A percentile compares a stretch with the other conserved stretches of the same genome.
Conservation (phyloP, 2,797 vertebrate genomes). For the Anguilla marmorata region DNA sequence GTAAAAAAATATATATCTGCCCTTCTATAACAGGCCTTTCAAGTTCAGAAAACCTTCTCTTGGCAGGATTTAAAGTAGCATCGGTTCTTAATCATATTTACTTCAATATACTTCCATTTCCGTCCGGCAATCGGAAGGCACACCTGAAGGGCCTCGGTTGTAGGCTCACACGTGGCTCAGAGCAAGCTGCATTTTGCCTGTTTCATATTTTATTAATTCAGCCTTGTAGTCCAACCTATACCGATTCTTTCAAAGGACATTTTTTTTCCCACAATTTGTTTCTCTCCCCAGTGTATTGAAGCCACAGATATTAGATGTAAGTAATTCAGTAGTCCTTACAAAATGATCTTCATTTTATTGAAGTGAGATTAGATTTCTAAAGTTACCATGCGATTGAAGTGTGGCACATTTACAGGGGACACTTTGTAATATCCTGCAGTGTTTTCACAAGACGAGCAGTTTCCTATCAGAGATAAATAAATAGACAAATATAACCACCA, state of each 20-base stretch:
- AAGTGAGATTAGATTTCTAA: constrained; percentile 11
- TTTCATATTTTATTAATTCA: constrained; percentile 15
- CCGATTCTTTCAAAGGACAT: neutral
- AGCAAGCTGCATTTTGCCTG: neutral
- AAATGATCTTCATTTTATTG: constrained; percentile 1
- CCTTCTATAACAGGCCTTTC: neutral
- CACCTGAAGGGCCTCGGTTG: neutral
- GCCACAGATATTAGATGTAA: neutral
- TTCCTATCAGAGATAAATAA: neutral
- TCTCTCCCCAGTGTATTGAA: neutral
- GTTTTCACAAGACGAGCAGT: neutral
- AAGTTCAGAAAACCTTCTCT: neutral
- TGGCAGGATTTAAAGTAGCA: neutral
- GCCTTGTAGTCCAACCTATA: neutral
- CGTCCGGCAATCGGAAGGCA: neutral
- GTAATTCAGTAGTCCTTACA: neutral
- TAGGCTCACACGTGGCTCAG: neutral
- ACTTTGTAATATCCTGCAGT: neutral
- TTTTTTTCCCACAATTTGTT: neutral
- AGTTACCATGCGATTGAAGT: neutral
- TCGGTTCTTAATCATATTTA: neutral
- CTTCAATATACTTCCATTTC: neutral
- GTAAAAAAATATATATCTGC: neutral
- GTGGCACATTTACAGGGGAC: neutral
- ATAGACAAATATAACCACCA: neutral